Conservation (phyloP, 1,140 invertebrate species). For the Linepithema humile region DNA sequence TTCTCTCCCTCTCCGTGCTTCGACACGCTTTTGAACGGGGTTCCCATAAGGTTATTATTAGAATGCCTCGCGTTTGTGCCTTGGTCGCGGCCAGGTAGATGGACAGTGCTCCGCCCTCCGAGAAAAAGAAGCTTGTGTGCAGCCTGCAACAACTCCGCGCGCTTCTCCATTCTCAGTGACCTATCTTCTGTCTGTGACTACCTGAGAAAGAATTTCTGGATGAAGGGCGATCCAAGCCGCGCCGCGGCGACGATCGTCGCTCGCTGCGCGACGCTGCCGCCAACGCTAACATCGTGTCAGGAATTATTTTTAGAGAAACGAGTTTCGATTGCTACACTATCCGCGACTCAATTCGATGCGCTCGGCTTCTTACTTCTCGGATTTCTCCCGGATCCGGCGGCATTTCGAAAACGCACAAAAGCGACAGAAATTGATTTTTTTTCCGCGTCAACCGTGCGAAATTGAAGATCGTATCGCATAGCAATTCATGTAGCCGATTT, state of each 20-base stretch:
- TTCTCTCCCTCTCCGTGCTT: conserved; percentile 38
- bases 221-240: conserved; percentile 48
- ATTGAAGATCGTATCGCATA: conserved; percentile 47
- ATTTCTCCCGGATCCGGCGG: conserved; percentile 37
- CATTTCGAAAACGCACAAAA: conserved; percentile 53
- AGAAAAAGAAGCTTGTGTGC: conserved; percentile 62
- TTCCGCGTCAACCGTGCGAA: neutral
- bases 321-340: conserved; percentile 39
- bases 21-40: conserved; percentile 70
- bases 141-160: conserved; percentile 70
- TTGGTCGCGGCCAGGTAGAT: conserved; percentile 80
- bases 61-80: conserved; percentile 78
- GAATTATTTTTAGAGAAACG: conserved; percentile 65
- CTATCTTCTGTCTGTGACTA: conserved; percentile 65
- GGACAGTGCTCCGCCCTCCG: conserved; percentile 77
- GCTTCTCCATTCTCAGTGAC: conserved; percentile 47
- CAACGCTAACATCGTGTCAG: neutral
- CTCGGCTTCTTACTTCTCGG: neutral
- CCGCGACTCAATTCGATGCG: conserved; percentile 29
- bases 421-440: conserved; percentile 31
- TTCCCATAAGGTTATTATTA: conserved; percentile 84
- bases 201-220: conserved; percentile 65
- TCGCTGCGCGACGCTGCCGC: conserved; percentile 18
- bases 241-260: conserved; percentile 45
- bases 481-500: conserved; percentile 24